phyloP scores from a whole-genome alignment of 2,797 vertebrate genomes.

The Eulemur rubriventer region DNA sequence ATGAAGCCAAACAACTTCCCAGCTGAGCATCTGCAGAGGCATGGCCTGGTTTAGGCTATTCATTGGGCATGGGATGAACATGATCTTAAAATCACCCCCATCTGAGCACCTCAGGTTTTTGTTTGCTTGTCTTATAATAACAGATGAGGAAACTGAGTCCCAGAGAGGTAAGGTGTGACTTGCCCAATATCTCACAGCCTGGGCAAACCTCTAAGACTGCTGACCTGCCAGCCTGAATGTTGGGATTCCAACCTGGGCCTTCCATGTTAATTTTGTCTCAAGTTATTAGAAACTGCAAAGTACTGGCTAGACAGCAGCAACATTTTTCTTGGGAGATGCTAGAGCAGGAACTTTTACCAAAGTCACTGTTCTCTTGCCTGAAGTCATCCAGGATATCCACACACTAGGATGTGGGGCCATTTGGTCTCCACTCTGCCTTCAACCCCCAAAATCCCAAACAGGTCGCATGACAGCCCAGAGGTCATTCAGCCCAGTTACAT shows the following conservation, averaged over 20 bases:
- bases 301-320: not conserved
- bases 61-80: not conserved
- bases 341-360: not conserved
- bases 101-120: not conserved
- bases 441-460: not conserved
- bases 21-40: not conserved
- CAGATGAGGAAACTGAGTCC: not conserved
- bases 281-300: not conserved
- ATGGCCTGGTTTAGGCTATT: not conserved
- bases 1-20: not conserved
- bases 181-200: not conserved
- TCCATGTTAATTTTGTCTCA: not conserved
- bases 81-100: not conserved
- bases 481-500: not conserved
- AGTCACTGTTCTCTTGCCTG: not conserved
- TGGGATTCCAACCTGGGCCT: not conserved
- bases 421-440: not conserved
- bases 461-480: not conserved
- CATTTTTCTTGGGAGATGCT: not conserved
- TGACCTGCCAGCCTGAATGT: not conserved
- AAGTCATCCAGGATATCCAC: not conserved
- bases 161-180: not conserved
- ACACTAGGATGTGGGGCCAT: not conserved
- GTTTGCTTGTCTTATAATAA: slow-evolving; percentile 11
- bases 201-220: not conserved